Base-by-base conservation (phyloP, 64 coral and sea anemone species). In the Astreopora myriophthalma region DNA sequence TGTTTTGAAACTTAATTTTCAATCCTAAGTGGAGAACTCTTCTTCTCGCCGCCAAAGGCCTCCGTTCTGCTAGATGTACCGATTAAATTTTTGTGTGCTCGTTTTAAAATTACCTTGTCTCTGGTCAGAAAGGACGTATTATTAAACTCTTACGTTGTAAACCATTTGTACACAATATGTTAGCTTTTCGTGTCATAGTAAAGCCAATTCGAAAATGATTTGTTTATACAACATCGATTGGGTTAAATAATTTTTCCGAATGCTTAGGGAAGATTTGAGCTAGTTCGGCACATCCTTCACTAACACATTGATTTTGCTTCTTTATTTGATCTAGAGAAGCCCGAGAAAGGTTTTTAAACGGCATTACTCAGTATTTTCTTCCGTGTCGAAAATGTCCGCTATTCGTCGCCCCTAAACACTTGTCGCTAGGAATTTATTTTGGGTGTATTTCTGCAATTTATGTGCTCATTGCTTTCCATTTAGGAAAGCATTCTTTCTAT, bases 141-240 rank as follows among this genome's bases (percentile, higher is more conserved):
- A 37, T 49, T 79, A 24, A 17, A 23, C 8, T 83, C 30, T 10
- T 14, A 55, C 79, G 31, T 24, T 20, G 37, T 83, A 65, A 83
- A 37, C 19, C 52, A 13, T 61, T 13, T 83, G 79, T 83, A 83
- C 79, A 83, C 58, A 83, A 83, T 13, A 16, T 64, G 79, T 83
- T 64, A 65, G 52, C 79, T 83, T 83, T 83, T 64, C 22, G 17
- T 34, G 33, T 7, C 35, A 34, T 5, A 2, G 17, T 36, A 65
- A n/a, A 83, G 38, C 19, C 79, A 34, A 83, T 38, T 63, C 79
- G 49, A 29, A 29, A 34, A 0, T 16, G 13, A 20, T 83, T 83
- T 83, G 79, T 83, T 83, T 83, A n/a, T 34, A 65, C 57, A 83
- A 64, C 31, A 83, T 83, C 14, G 73, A 52, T 11, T 46, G 44